These are phyloP conservation scores for Ectemnius lituratus DNA, from an alignment of 2,888 invertebrate species.

Conservation along the genomic window DNA sequence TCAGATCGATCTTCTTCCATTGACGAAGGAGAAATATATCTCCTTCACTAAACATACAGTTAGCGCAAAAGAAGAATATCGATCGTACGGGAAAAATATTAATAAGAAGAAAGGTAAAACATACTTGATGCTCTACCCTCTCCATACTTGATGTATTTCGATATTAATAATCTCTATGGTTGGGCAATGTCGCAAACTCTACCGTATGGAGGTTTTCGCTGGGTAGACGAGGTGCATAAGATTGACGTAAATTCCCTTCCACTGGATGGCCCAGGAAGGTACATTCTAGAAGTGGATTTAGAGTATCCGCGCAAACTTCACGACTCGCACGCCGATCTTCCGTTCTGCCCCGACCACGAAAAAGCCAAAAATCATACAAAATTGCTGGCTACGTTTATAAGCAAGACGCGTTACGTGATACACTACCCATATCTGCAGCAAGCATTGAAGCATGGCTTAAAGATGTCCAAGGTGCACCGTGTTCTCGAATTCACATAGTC, in stretches of 20 bases:
- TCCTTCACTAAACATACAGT: not conserved
- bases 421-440: constrained; percentile 69
- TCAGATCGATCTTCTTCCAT: constrained; percentile 41
- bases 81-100: not conserved
- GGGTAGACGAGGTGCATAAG: constrained; percentile 25
- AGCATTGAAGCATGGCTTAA: constrained; percentile 57
- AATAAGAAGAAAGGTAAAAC: not conserved
- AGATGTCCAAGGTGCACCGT: constrained; percentile 58
- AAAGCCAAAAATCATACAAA: constrained; percentile 31
- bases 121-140: too few relatives aligned
- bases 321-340: constrained; percentile 66
- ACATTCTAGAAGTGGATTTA: constrained; percentile 65
- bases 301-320: constrained; percentile 54
- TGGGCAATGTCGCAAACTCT: constrained; percentile 46
- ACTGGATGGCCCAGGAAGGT: constrained; percentile 4
- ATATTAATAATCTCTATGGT: constrained; percentile 61
- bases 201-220: constrained; percentile 53
- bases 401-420: constrained; percentile 66
- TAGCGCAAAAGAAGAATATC: constrained; percentile 51
- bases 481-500: constrained; percentile 67
- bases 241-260: not conserved
- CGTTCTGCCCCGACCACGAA: constrained; percentile 58
- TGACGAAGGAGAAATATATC: constrained; percentile 59
- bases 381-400: constrained; percentile 57
- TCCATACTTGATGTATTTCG: constrained; percentile 24